Base-by-base conservation (phyloP, 2,113 vertebrate species). In the Ophthalmolycus amberensis region DNA sequence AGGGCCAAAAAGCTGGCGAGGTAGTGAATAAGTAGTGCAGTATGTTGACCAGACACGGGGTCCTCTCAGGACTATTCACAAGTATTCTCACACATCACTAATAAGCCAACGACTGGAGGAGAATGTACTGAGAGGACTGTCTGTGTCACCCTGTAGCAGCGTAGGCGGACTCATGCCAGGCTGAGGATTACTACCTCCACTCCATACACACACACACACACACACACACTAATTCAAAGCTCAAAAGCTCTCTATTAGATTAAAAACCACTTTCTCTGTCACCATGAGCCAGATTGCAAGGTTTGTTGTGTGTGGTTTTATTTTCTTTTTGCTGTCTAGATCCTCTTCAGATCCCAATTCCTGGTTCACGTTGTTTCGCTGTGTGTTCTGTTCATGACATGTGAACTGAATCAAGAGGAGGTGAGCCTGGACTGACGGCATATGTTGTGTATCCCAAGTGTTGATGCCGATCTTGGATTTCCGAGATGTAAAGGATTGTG, bases 201-300 rank as follows among this genome's bases (percentile, higher is more conserved):
- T 85, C 60, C 75, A 69, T 56, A 79, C 84, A 71, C 85, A n/a
- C n/a, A n/a, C n/a, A n/a, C n/a, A n/a, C n/a, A n/a, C n/a, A n/a
- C n/a, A n/a, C n/a, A n/a, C n/a, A 52, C 80, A 84, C 85, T 81
- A 82, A 91, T 91, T 91, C 90, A 88, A 79, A 72, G 85, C 88
- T 89, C 85, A 74, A 84, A 89, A 80, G 83, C 93, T 87, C 84
- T 92, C 89, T 88, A 86, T 90, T 91, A 88, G 88, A 93, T 93
- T 93, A 92, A 92, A 93, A 90, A 83, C 71, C 87, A 75, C 86
- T 89, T 84, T 86, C 76, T 87, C 85, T 89, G 84, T 85, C 77
- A 71, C 78, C 70, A 18, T 29, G 48, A 86, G 71, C 84, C 90
- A 84, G 80, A 84, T 79, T 85, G 83, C 22, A 74, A 79, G 77